phyloP scores from a whole-genome alignment of 2,797 vertebrate species.

The Acanthurus tractus region DNA sequence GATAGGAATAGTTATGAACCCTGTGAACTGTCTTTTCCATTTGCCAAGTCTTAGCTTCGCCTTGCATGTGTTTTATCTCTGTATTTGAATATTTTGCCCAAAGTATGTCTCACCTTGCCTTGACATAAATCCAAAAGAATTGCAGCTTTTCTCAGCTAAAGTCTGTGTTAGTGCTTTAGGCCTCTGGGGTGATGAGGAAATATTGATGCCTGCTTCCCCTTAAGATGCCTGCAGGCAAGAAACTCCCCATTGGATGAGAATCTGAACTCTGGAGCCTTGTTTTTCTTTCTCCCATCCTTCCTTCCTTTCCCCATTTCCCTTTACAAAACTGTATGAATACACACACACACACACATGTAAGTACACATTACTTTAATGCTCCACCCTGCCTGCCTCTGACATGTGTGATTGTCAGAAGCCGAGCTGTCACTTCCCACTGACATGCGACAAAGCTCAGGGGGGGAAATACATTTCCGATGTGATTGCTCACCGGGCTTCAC shows the following conservation, averaged over 20 bases:
- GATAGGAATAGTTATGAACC: slow-evolving; percentile 52
- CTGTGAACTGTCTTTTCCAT: slow-evolving; percentile 38
- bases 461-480: slow-evolving; percentile 59
- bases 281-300: slow-evolving; percentile 14
- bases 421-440: slow-evolving; percentile 63
- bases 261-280: slow-evolving; percentile 46
- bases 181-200: slow-evolving; percentile 46
- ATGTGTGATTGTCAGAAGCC: slow-evolving; percentile 57
- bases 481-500: slow-evolving; percentile 58
- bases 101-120: slow-evolving; percentile 54
- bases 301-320: too few relatives aligned
- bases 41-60: slow-evolving; percentile 11
- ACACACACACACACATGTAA: slow-evolving; percentile 21
- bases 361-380: slow-evolving; percentile 20
- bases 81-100: slow-evolving; percentile 45
- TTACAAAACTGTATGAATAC: too few relatives aligned
- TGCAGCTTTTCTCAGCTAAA: slow-evolving; percentile 34
- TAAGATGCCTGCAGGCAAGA: slow-evolving; percentile 52
- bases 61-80: slow-evolving; percentile 27
- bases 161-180: slow-evolving; percentile 30
- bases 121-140: slow-evolving; percentile 41
- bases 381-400: slow-evolving; percentile 31
- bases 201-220: slow-evolving; percentile 60
- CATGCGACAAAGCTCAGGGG: slow-evolving; percentile 58
- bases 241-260: slow-evolving; percentile 38